These are phyloP conservation scores for Philopotamus ludificatus DNA, from an alignment of 1,140 invertebrate genomes.

Conservation along the genomic window DNA sequence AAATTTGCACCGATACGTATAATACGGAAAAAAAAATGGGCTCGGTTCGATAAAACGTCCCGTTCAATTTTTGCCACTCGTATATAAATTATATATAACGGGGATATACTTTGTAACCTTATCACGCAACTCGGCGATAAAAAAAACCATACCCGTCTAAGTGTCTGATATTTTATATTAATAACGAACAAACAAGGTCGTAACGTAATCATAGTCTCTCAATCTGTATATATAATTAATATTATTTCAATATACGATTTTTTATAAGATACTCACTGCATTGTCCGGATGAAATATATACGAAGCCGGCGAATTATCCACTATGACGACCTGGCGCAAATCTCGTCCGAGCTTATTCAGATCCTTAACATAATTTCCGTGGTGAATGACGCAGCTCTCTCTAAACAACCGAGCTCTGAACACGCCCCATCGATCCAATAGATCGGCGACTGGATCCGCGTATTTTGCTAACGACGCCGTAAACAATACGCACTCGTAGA, in stretches of 20 bases:
- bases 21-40: no score
- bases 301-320: slow-evolving; percentile 99
- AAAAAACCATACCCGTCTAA: slow-evolving; percentile 2
- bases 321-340: slow-evolving; percentile 94
- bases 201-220: neutral
- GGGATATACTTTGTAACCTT: no score
- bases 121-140: no score
- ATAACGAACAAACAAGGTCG: neutral
- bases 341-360: slow-evolving; percentile 95
- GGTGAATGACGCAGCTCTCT: slow-evolving; percentile 99
- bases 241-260: neutral
- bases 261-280: slow-evolving; percentile 75
- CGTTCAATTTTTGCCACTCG: no score
- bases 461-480: slow-evolving; percentile 99
- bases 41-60: no score
- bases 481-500: slow-evolving; percentile 99
- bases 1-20: no score
- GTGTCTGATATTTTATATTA: neutral
- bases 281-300: slow-evolving; percentile 99
- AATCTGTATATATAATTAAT: neutral
- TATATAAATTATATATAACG: no score
- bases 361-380: slow-evolving; percentile 99
- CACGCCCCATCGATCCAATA: slow-evolving; percentile 96
- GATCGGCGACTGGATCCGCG: slow-evolving; percentile 98
- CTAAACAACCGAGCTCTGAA: slow-evolving; percentile 96